phyloP scores from a whole-genome alignment of 2,113 vertebrate species.

The Dicaeum eximium region DNA sequence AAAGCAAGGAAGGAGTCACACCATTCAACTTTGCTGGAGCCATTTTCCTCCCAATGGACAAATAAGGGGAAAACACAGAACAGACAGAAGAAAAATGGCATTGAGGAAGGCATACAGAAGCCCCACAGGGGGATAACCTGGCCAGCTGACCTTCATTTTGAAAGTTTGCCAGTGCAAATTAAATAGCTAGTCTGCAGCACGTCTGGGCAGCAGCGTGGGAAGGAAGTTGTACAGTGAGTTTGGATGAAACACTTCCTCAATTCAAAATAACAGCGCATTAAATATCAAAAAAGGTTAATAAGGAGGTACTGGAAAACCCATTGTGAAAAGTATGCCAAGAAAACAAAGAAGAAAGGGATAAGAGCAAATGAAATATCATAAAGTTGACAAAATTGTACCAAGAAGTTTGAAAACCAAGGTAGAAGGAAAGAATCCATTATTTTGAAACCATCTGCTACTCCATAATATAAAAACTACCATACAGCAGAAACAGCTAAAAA shows the following conservation, averaged over 20 bases:
- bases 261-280: neutral
- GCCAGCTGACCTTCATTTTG: constrained; percentile 44
- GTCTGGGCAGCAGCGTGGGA: constrained; percentile 7
- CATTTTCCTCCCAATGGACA: neutral
- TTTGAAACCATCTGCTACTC: neutral
- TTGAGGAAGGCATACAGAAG: constrained; percentile 9
- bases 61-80: neutral
- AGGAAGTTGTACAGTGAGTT: constrained; percentile 40
- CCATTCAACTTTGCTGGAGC: neutral
- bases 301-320: neutral
- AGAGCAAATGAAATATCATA: neutral
- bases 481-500: neutral
- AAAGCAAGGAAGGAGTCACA: neutral
- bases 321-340: neutral
- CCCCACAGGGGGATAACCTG: neutral
- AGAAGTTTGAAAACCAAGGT: neutral
- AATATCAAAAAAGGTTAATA: constrained; percentile 9
- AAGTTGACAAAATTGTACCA: neutral
- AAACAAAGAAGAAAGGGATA: neutral
- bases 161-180: constrained; percentile 54
- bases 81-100: constrained; percentile 23
- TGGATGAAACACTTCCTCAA: constrained; percentile 47
- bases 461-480: neutral
- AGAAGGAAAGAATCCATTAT: neutral
- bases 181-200: constrained; percentile 29